These are phyloP conservation scores for Miichthys miiuy DNA, from an alignment of 2,797 vertebrate species.

Conservation along the genomic window DNA sequence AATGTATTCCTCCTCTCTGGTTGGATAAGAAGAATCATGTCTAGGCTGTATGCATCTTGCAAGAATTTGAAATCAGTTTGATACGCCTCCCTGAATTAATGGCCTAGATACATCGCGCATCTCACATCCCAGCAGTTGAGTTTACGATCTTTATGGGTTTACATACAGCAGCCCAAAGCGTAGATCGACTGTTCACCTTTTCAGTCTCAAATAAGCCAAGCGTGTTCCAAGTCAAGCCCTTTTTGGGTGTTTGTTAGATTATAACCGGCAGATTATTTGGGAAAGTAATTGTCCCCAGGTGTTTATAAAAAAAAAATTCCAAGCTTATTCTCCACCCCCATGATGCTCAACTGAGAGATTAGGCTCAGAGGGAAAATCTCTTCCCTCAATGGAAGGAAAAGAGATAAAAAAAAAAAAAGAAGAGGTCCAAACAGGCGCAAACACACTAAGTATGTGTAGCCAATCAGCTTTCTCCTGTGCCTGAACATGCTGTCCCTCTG, in stretches of 20 bases:
- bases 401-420: constrained; percentile 25
- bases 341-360: constrained; percentile 75
- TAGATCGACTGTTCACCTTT: constrained; percentile 25
- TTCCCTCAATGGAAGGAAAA: constrained; percentile 57
- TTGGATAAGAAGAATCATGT: constrained; percentile 60
- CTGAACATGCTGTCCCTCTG: constrained; percentile 68
- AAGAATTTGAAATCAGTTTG: constrained; percentile 69
- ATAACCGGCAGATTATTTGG: constrained; percentile 70
- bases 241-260: constrained; percentile 67
- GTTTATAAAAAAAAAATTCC: constrained; percentile 67
- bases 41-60: constrained; percentile 44
- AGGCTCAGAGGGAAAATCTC: constrained; percentile 75
- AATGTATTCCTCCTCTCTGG: constrained; percentile 58
- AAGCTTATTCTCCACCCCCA: constrained; percentile 74
- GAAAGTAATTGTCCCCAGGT: constrained; percentile 73
- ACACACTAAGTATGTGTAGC: constrained; percentile 78
- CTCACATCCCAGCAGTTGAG: constrained; percentile 37
- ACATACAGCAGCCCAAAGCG: constrained; percentile 19
- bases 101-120: constrained; percentile 67
- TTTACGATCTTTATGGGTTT: constrained; percentile 44
- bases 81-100: constrained; percentile 71
- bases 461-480: constrained; percentile 80
- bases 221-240: constrained; percentile 25
- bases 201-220: constrained; percentile 29
- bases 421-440: constrained; percentile 66